Conservation (phyloP, 2,888 invertebrate species). For the Catonia carolina region DNA sequence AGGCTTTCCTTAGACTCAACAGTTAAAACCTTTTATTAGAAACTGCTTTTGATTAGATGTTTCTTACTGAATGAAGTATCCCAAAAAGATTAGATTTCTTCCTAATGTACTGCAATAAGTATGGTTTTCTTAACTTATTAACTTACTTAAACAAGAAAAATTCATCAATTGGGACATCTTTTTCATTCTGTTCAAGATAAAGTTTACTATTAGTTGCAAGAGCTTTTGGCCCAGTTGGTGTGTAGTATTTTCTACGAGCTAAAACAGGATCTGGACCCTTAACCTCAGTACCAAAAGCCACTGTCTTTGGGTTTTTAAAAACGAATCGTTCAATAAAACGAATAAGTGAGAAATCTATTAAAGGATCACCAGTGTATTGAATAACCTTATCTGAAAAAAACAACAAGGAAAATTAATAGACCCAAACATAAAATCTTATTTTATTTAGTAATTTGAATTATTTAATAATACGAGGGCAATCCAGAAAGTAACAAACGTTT, state of each 20-base stretch:
- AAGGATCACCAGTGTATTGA: constrained; percentile 84
- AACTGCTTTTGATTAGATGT: too few relatives aligned
- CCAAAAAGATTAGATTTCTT: too few relatives aligned
- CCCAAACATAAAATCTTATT: neutral
- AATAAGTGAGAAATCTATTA: constrained; percentile 85
- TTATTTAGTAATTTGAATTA: neutral
- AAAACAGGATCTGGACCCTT: constrained; percentile 58
- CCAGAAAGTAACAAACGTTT: too few relatives aligned
- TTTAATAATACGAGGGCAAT: too few relatives aligned
- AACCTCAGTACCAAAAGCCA: constrained; percentile 46
- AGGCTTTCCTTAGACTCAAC: too few relatives aligned
- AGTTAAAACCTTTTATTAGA: too few relatives aligned
- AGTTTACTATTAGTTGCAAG: constrained; percentile 64
- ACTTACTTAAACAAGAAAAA: constrained; percentile 68
- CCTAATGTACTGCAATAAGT: too few relatives aligned
- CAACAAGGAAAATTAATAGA: constrained; percentile 18
- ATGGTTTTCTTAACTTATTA: too few relatives aligned
- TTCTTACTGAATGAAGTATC: too few relatives aligned
- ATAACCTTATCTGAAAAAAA: constrained; percentile 57
- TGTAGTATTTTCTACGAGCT: constrained; percentile 59
- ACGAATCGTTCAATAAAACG: constrained; percentile 92
- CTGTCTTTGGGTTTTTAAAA: constrained; percentile 84
- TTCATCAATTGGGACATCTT: constrained; percentile 85
- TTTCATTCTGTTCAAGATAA: constrained; percentile 59
- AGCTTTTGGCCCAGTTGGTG: constrained; percentile 61